A percentile compares a stretch with the other conserved stretches of the same genome.
Conservation (phyloP, 2,113 vertebrate species). For the Festucalex cinctus region DNA sequence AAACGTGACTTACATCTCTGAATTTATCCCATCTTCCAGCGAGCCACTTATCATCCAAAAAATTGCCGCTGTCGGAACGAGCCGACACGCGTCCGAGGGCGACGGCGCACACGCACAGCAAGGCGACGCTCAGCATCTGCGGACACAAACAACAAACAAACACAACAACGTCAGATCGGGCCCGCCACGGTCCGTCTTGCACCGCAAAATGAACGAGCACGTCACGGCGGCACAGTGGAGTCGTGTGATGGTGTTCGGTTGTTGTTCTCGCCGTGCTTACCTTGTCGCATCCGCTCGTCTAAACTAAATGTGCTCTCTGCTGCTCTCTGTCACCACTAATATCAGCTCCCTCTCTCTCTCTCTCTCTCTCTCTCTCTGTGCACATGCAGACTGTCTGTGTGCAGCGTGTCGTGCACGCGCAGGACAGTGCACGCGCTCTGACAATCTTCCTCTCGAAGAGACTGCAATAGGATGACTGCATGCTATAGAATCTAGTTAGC, state of each 20-base stretch:
- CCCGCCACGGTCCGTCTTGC: neutral
- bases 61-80: slow-evolving; percentile 87
- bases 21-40: slow-evolving; percentile 94
- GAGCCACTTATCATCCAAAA: slow-evolving; percentile 95
- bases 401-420: slow-evolving; percentile 60
- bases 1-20: slow-evolving; percentile 85
- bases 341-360: slow-evolving; percentile 37
- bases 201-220: slow-evolving; percentile 25
- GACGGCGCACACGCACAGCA: slow-evolving; percentile 81
- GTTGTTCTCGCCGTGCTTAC: slow-evolving; percentile 34
- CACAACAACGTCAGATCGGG: neutral
- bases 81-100: slow-evolving; percentile 77
- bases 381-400: slow-evolving; percentile 49
- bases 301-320: slow-evolving; percentile 54
- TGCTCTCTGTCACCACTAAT: slow-evolving; percentile 57
- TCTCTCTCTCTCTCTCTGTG: slow-evolving; percentile 37
- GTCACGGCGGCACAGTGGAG: slow-evolving; percentile 5
- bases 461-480: neutral
- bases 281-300: slow-evolving; percentile 64
- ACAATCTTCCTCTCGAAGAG: neutral
- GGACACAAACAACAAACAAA: slow-evolving; percentile 46
- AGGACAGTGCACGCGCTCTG: slow-evolving; percentile 39
- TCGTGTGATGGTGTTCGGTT: neutral
- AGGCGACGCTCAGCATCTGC: slow-evolving; percentile 86
- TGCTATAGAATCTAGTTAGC: neutral